Conservation (phyloP, 2,113 vertebrate species). For the Turnix velox region DNA sequence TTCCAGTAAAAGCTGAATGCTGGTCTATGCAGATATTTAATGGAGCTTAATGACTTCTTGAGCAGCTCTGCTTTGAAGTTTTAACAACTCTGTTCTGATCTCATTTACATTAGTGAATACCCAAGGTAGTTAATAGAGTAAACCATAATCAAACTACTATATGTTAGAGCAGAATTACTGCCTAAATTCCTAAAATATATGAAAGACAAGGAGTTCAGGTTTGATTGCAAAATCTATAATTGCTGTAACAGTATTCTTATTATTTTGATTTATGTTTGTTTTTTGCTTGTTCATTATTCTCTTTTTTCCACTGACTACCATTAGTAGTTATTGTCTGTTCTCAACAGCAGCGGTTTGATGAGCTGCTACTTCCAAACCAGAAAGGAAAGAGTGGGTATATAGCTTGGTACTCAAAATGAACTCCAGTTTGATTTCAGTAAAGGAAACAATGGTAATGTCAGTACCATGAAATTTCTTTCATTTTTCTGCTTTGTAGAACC, state of each 20-base stretch:
- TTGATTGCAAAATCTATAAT: conserved; percentile 28
- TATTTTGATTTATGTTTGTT: background rate
- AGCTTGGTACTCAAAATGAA: background rate
- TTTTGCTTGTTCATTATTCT: background rate
- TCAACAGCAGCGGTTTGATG: conserved; percentile 3
- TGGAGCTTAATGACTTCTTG: conserved; percentile 15
- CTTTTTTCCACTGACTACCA: background rate
- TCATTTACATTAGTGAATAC: background rate
- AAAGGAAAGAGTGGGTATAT: background rate
- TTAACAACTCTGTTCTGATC: background rate
- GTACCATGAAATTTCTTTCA: background rate
- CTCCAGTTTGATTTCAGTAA: background rate
- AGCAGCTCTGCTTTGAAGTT: conserved; percentile 6
- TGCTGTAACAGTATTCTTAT: background rate
- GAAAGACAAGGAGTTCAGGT: background rate
- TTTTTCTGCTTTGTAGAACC: conserved; percentile 78
- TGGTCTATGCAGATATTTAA: background rate
- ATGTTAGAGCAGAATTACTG: background rate
- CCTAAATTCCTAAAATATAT: background rate
- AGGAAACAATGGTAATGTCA: background rate
- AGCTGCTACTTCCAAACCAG: background rate
- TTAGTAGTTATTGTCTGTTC: conserved; percentile 43
- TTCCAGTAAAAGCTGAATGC: background rate
- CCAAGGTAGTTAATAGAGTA: background rate
- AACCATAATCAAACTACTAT: background rate